Base-by-base conservation (phyloP, 2,888 invertebrate genomes). In the Beris chalybata region DNA sequence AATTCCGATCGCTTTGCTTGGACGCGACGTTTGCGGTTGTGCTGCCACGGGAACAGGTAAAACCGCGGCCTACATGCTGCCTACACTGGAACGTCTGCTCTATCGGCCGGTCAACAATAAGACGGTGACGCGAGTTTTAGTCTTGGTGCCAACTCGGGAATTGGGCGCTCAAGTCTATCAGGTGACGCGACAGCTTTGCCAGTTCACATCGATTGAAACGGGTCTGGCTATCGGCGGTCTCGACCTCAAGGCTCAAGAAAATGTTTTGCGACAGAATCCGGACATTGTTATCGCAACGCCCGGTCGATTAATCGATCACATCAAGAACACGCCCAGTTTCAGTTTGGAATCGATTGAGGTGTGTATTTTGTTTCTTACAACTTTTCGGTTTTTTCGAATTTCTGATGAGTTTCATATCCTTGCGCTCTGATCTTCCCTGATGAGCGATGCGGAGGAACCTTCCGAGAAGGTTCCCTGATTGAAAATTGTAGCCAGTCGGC, bases 211-310 rank as follows among this genome's bases (percentile, higher is more conserved):
- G 2, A 86, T 95, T 32, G 89, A 93, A 73, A 86, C 92, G 30
- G 94, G 91, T 12, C 79, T 95, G 64, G 91, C 94, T 1, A 93
- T 94, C 32, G 95, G 95, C 73, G 95, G 95, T 22, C 83, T 95
- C 67, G 94, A 95, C 78, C 85, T 94, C 5, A 93, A 93, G 82
- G 86, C 86, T 1, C 79, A 91, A 85, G 93, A 93, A 83, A 85
- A 85, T 63, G 86, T 92, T n/a, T 80, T 94, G 9, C 85, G 97
- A 29, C 89, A 91, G 73, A 93, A 91, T 77, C 98, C 98, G 0
- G 98, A 99, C 78, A 87, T 99, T 72, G 97, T 99, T 31, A 96
- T 99, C 75, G 98, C 98, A 0, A 99, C 99, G 0, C 99, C 99
- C 0, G 99, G 99, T 66, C 89, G 99, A 72, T 85, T 99, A 47